Conservation (phyloP, 2,797 vertebrate species). For the Pristis pectinata region DNA sequence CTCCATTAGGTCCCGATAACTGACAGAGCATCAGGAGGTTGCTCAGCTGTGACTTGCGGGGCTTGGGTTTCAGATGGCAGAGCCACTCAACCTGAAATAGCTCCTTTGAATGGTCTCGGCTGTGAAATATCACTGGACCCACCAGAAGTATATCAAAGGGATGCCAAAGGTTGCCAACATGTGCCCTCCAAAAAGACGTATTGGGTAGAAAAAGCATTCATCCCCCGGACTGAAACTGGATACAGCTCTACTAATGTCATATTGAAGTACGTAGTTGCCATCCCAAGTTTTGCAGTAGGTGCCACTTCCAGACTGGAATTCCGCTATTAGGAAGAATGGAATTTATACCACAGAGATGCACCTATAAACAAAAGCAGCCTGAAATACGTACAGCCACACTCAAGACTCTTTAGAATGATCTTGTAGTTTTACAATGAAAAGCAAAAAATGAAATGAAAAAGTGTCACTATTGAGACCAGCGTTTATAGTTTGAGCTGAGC, state of each 20-base stretch:
- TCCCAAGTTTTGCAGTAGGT: not conserved
- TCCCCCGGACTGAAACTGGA: not conserved
- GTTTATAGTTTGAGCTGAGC: too few species aligned
- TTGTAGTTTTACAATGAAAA: not conserved
- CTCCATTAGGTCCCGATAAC: too few species aligned
- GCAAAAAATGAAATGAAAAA: too few species aligned
- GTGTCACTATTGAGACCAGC: too few species aligned
- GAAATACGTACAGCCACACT: not conserved
- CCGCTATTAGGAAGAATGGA: not conserved
- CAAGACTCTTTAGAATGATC: not conserved
- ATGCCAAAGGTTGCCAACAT: not conserved
- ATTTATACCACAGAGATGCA: not conserved
- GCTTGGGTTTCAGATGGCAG: too few species aligned
- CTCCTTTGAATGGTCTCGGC: not conserved
- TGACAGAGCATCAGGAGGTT: too few species aligned
- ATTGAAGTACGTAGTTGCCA: too few species aligned
- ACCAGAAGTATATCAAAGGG: not conserved
- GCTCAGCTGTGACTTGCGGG: not conserved
- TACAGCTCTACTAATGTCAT: not conserved
- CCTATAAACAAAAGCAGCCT: not conserved
- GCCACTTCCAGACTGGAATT: not conserved
- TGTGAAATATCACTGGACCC: not conserved
- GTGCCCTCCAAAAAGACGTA: too few species aligned
- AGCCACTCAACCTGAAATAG: not conserved
- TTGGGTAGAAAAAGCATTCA: not conserved